Conservation (phyloP, 2,888 invertebrate species). For the Dione vanillae region DNA sequence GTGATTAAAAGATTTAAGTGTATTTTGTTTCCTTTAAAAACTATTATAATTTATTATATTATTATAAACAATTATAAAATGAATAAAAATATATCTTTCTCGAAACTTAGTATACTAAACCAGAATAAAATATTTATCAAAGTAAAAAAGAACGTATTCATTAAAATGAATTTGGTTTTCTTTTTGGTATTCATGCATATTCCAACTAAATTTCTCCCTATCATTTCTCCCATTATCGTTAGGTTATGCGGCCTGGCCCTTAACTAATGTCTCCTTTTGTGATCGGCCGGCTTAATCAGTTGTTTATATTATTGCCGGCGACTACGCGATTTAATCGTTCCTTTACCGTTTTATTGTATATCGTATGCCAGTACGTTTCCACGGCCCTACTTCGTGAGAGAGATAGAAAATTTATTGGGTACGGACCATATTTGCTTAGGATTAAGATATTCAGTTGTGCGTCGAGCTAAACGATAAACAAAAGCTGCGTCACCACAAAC, state of each 20-base stretch:
- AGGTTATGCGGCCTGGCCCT: slow-evolving; percentile 67
- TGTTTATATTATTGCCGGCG: slow-evolving; percentile 81
- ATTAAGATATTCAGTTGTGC: slow-evolving; percentile 77
- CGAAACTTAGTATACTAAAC: not conserved
- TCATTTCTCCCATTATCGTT: slow-evolving; percentile 78
- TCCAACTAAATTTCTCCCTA: slow-evolving; percentile 69
- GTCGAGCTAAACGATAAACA: slow-evolving; percentile 76
- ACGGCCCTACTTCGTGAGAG: slow-evolving; percentile 52
- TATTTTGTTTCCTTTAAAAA: slow-evolving; percentile 27
- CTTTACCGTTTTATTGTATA: slow-evolving; percentile 80
- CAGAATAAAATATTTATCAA: slow-evolving; percentile 12
- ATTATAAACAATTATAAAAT: too few species aligned
- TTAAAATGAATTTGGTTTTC: slow-evolving; percentile 42
- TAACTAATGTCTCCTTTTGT: slow-evolving; percentile 83
- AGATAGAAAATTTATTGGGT: slow-evolving; percentile 66
- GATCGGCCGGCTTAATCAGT: slow-evolving; percentile 78
- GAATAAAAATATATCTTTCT: too few species aligned
- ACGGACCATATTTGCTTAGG: slow-evolving; percentile 77
- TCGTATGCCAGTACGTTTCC: slow-evolving; percentile 60
- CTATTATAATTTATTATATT: too few species aligned
- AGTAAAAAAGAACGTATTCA: slow-evolving; percentile 33
- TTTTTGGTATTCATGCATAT: slow-evolving; percentile 55
- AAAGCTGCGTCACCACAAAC: slow-evolving; percentile 73
- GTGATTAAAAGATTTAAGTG: slow-evolving; percentile 31
- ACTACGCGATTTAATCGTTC: slow-evolving; percentile 77